Evolutionary conservation across 1,140 invertebrate species (phyloP).

Genomic region (Panulirus ornatus): DNA sequence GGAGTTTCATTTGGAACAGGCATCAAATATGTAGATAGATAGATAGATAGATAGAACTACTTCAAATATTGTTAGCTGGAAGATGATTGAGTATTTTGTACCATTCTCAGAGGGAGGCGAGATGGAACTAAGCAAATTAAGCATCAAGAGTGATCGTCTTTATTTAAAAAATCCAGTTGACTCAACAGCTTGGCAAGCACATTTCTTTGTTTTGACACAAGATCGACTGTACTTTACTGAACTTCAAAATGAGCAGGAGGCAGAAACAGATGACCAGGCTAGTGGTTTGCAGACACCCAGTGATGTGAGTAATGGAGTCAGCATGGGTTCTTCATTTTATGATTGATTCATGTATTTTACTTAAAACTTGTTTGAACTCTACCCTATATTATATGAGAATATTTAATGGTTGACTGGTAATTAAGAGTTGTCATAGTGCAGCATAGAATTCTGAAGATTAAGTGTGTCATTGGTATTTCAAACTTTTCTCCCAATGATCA

Average conservation of each 20-base stretch:
- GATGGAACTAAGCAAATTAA: slow-evolving; percentile 80
- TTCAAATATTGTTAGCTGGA: not conserved
- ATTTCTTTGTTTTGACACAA: slow-evolving; percentile 96
- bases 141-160: slow-evolving; percentile 95
- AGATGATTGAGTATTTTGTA: not conserved
- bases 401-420: too few species aligned
- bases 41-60: too few species aligned
- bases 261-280: slow-evolving; percentile 82
- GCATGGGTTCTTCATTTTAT: too few species aligned
- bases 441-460: too few species aligned
- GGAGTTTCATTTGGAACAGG: too few species aligned
- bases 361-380: too few species aligned
- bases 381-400: too few species aligned
- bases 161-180: slow-evolving; percentile 94
- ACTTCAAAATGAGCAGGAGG: slow-evolving; percentile 78
- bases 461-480: too few species aligned
- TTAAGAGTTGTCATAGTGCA: too few species aligned
- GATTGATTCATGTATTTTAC: too few species aligned
- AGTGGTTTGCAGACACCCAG: slow-evolving; percentile 31
- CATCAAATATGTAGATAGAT: too few species aligned
- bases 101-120: slow-evolving; percentile 63
- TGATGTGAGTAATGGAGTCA: slow-evolving; percentile 38
- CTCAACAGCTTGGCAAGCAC: slow-evolving; percentile 91
- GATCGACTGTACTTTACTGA: slow-evolving; percentile 92
- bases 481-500: too few species aligned